A percentile compares a stretch with the other conserved stretches of the same genome.
Evolutionary conservation across 2,113 vertebrate species (phyloP).

Genomic region (Acrocephalus arundinaceus): DNA sequence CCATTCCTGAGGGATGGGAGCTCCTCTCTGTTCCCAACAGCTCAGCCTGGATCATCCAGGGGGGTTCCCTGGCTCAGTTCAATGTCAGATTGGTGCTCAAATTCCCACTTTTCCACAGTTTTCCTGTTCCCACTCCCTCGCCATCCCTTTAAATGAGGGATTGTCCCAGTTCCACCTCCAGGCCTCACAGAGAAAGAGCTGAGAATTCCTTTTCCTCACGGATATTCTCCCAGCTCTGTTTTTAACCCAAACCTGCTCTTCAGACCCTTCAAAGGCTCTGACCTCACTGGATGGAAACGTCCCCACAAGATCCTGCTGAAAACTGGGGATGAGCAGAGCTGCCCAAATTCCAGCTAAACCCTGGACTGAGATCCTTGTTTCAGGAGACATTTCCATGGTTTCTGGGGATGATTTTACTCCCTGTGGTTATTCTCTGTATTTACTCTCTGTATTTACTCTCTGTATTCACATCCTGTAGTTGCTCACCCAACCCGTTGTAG

Average conservation of each 20-base stretch:
- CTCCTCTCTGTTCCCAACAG: neutral
- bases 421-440: neutral
- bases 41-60: neutral
- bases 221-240: neutral
- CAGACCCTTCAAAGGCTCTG: neutral
- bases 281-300: neutral
- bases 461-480: neutral
- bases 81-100: rapidly evolving
- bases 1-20: neutral
- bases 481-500: neutral
- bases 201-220: neutral
- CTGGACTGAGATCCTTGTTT: rapidly evolving
- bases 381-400: no score
- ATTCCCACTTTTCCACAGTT: neutral
- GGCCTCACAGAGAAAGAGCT: neutral
- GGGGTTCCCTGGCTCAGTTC: neutral
- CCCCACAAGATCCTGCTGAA: neutral
- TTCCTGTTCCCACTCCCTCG: neutral
- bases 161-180: neutral
- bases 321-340: neutral
- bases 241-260: neutral
- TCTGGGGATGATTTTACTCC: neutral
- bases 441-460: neutral
- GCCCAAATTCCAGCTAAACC: neutral
- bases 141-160: neutral